These are phyloP conservation scores for Philotrypesis tridentata DNA, from an alignment of 1,140 invertebrate genomes.

Conservation along the genomic window DNA sequence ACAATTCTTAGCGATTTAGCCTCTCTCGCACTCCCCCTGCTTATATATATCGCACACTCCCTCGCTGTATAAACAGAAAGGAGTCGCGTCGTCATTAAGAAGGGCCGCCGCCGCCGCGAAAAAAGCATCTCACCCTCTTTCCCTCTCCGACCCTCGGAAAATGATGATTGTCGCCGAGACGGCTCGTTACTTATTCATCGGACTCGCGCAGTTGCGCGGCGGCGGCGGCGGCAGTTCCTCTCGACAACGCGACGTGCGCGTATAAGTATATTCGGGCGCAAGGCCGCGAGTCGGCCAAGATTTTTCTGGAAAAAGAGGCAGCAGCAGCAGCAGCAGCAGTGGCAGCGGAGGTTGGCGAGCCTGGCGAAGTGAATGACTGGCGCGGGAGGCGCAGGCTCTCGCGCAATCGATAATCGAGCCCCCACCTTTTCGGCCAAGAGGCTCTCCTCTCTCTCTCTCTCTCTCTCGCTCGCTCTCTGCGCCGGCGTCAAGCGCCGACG, in stretches of 20 bases:
- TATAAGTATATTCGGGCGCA: background rate
- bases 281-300: background rate
- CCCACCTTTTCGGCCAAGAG: slow-evolving; percentile 42
- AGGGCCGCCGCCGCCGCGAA: too few species aligned
- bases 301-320: slow-evolving; percentile 27
- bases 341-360: slow-evolving; percentile 7
- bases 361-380: slow-evolving; percentile 4
- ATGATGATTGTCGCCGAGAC: too few species aligned
- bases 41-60: too few species aligned
- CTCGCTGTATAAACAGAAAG: too few species aligned
- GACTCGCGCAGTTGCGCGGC: too few species aligned
- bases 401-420: slow-evolving; percentile 70
- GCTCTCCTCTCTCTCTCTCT: too few species aligned
- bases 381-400: slow-evolving; percentile 3
- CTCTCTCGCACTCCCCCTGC: too few species aligned
- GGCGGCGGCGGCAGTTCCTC: too few species aligned
- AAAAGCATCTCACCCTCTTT: too few species aligned
- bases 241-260: background rate
- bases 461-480: slow-evolving; percentile 32
- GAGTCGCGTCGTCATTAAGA: too few species aligned
- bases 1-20: too few species aligned
- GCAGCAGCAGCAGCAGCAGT: background rate
- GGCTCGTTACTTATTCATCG: background rate
- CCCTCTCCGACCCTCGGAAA: too few species aligned
- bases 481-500: slow-evolving; percentile 52